These are phyloP conservation scores for Plecotus auritus DNA, from an alignment of 2,113 vertebrate species.

Conservation along the genomic window DNA sequence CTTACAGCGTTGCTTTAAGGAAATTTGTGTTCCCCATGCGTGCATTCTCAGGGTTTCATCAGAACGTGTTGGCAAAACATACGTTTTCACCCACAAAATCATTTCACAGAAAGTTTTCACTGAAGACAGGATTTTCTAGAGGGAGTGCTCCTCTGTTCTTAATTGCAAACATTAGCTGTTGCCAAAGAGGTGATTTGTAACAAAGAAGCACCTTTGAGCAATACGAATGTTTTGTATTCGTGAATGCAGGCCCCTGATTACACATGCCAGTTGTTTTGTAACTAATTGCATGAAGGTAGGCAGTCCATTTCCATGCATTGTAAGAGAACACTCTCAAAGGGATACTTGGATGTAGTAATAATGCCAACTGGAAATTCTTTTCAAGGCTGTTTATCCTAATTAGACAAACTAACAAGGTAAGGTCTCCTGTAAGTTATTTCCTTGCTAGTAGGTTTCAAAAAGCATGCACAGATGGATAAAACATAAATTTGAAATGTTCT, in stretches of 20 bases:
- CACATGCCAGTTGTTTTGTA: conserved; percentile 45
- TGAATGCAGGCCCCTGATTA: conserved; percentile 25
- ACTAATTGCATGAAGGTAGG: conserved; percentile 49
- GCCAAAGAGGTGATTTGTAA: conserved; percentile 31
- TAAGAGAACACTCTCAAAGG: conserved; percentile 56
- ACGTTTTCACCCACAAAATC: background rate
- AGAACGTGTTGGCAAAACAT: background rate
- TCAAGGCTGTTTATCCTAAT: conserved; percentile 63
- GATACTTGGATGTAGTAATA: conserved; percentile 49
- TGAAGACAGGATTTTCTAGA: background rate
- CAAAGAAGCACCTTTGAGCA: conserved; percentile 10
- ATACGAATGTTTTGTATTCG: conserved; percentile 42
- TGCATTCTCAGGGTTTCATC: background rate
- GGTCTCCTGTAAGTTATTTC: conserved; percentile 55
- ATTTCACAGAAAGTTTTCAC: background rate
- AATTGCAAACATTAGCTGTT: conserved; percentile 53
- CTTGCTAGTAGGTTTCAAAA: conserved; percentile 30
- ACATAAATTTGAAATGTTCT: conserved; percentile 23
- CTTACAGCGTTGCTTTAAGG: background rate
- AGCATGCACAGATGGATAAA: background rate
- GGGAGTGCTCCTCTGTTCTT: background rate
- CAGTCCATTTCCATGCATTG: conserved; percentile 27
- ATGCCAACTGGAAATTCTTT: conserved; percentile 67
- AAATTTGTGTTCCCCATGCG: background rate
- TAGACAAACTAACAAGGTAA: conserved; percentile 70